Percentiles rank a stretch among this genome's conserved stretches.
Evolutionary conservation across 2,113 vertebrate species (phyloP).

Genomic region (Argyrosomus japonicus): DNA sequence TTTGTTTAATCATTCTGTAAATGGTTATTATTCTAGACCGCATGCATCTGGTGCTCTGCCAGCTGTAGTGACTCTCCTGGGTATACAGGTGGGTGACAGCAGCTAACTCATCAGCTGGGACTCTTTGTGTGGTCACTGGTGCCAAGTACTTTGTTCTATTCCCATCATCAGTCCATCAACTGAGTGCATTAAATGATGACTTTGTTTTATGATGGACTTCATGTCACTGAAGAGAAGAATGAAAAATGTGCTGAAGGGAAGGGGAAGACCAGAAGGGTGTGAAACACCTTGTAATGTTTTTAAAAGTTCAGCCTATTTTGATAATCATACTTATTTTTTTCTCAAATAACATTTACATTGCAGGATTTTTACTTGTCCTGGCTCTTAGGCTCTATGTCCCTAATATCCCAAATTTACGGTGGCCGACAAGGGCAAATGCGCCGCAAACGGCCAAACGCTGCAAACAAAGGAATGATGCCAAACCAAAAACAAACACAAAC

Average conservation of each 20-base stretch:
- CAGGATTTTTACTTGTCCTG: too few species aligned
- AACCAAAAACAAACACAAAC: too few species aligned
- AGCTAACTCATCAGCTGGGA: conserved; percentile 32
- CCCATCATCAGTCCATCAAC: neutral
- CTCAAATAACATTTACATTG: too few species aligned
- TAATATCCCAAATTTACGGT: too few species aligned
- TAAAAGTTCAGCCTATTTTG: neutral
- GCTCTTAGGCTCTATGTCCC: neutral
- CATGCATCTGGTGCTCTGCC: conserved; percentile 73
- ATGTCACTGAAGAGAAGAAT: neutral
- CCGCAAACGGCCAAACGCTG: too few species aligned
- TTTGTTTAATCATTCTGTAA: conserved; percentile 76
- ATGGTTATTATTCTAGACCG: conserved; percentile 77
- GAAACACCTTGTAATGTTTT: neutral
- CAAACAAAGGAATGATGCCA: too few species aligned
- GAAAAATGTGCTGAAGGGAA: neutral
- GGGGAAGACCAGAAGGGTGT: too few species aligned
- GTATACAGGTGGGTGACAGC: conserved; percentile 44
- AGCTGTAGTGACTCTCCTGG: conserved; percentile 44
- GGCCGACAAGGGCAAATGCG: too few species aligned
- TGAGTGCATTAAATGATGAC: neutral
- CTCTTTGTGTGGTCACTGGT: conserved; percentile 26
- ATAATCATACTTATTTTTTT: neutral
- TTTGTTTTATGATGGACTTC: neutral
- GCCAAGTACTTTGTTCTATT: conserved; percentile 12